Percentiles rank a stretch among this genome's conserved stretches.
Conservation (phyloP, 2,797 vertebrate genomes). For the Allobates femoralis region DNA sequence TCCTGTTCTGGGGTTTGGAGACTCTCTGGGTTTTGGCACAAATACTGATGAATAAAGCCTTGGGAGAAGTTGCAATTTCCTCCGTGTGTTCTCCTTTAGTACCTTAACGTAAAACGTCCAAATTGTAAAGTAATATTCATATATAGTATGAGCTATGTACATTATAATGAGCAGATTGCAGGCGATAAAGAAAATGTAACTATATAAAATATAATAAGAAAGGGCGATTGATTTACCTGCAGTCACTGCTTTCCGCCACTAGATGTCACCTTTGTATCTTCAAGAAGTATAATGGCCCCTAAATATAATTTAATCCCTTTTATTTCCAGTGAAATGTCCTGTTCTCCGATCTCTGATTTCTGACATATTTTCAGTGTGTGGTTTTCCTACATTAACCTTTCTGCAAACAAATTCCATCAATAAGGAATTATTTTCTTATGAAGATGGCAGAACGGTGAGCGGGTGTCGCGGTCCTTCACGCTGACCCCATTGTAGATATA, state of each 20-base stretch:
- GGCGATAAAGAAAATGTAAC: too few relatives aligned
- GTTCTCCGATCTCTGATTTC: background rate
- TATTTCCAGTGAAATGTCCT: background rate
- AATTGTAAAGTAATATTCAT: too few relatives aligned
- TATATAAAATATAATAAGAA: too few relatives aligned
- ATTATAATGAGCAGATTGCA: too few relatives aligned
- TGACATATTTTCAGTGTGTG: background rate
- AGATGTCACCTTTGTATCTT: slow-evolving; percentile 53
- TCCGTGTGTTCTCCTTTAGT: too few relatives aligned
- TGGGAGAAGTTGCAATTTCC: too few relatives aligned
- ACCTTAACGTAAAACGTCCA: too few relatives aligned
- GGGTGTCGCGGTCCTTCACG: background rate
- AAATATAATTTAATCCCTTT: background rate
- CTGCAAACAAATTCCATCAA: background rate
- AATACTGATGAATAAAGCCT: too few relatives aligned
- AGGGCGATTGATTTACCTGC: background rate
- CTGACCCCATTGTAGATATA: background rate
- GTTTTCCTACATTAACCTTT: slow-evolving; percentile 10
- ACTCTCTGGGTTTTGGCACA: too few relatives aligned
- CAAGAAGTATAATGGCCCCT: background rate
- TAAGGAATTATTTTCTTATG: background rate
- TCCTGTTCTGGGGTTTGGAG: too few relatives aligned
- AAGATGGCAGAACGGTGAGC: background rate
- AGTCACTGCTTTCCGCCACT: slow-evolving; percentile 14
- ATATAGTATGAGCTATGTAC: too few relatives aligned